Evolutionary conservation across 2,113 vertebrate species (phyloP), one percentile per base, ranked within the genome.

Genomic region (Callithrix jacchus): DNA sequence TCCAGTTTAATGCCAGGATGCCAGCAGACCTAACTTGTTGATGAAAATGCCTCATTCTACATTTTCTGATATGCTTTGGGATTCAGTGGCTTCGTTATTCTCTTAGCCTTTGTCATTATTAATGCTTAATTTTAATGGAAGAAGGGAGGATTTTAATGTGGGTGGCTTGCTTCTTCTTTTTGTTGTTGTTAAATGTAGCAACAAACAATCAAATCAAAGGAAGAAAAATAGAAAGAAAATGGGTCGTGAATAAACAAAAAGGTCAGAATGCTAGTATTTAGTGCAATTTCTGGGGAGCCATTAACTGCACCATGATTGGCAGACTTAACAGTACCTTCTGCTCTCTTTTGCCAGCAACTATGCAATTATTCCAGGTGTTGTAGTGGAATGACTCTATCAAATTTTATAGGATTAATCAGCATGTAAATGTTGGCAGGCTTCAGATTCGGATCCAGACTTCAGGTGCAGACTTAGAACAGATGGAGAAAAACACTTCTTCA

Each of bases 281-380:
- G 0, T 96, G 92, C 98, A 97, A 74, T 98, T 98, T 98, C 96
- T 96, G 96, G 87, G 94, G 95, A 97, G 98, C 98, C 98, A 98
- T 98, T 99, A 98, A 97, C 97, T 97, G 87, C 91, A 80, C 91
- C 27, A 89, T 98, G 97, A 98, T 98, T 99, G 98, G 97, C 98
- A 98, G 97, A 96, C 97, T 98, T 98, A 98, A 98, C 95, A 98
- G 98, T 96, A 97, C 96, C 98, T 98, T 98, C 97, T 92, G 97
- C 95, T 98, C 90, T 97, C 98, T 98, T 98, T 98, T 98, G 97
- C 97, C 97, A 98, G 98, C 96, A 98, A 98, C 98, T 98, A 90
- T 98, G 98, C 98, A 99, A 99, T 99, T 99, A 99, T 99, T 98
- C 98, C 98, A 99, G 98, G 98, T 99, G 98, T 98, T 98, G 97